Conservation (phyloP, 1,140 invertebrate species). For the Drosophila pectinifera region DNA sequence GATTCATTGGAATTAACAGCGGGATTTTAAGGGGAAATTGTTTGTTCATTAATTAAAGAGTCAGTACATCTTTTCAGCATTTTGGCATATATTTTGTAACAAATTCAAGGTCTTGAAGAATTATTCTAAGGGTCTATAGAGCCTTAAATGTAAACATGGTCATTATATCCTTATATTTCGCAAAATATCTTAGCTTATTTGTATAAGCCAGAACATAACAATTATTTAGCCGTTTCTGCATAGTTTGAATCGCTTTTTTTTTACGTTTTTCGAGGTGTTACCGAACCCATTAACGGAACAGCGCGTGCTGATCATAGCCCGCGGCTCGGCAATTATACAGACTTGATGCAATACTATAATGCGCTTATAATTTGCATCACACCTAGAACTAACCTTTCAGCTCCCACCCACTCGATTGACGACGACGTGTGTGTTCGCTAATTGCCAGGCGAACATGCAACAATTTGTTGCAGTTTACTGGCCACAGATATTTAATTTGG, state of each 20-base stretch:
- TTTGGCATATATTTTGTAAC: background rate
- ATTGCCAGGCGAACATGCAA: constrained; percentile 46
- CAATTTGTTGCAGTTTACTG: constrained; percentile 58
- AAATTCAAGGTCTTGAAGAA: background rate
- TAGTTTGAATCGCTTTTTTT: background rate
- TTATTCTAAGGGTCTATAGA: no score
- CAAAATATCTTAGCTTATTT: background rate
- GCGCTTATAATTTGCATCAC: constrained; percentile 48
- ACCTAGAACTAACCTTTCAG: constrained; percentile 20
- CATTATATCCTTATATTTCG: background rate
- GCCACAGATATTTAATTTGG: constrained; percentile 57
- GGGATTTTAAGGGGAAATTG: background rate
- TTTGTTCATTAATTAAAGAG: background rate
- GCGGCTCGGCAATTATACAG: constrained; percentile 38
- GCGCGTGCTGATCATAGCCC: constrained; percentile 47
- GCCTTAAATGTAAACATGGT: background rate
- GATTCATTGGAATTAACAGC: constrained; percentile 1
- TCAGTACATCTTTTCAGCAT: background rate
- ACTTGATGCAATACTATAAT: constrained; percentile 34
- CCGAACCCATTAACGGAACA: constrained; percentile 12
- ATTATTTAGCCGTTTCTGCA: background rate
- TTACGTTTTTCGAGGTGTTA: constrained; percentile 16
- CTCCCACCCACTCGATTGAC: constrained; percentile 30
- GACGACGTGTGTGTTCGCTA: constrained; percentile 22
- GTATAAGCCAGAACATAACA: background rate